Conservation (phyloP, 2,113 vertebrate species). For the Anthoscopus minutus region DNA sequence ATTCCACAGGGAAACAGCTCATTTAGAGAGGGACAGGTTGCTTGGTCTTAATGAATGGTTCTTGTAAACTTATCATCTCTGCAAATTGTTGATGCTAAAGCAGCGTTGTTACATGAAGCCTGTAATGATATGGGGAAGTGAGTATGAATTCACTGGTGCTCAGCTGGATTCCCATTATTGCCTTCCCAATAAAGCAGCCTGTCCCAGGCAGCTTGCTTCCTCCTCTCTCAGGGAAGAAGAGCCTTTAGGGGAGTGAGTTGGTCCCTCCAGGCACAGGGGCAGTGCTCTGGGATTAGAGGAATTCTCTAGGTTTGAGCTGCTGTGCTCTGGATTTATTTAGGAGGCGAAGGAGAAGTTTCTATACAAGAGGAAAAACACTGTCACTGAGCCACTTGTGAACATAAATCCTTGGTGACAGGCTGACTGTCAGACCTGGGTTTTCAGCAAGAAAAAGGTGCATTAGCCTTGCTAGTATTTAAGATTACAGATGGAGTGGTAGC, state of each 20-base stretch:
- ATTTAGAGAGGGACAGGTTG: background rate
- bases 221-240: background rate
- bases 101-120: background rate
- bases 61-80: slow-evolving; percentile 9
- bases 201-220: background rate
- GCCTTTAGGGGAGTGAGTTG: fast-evolving
- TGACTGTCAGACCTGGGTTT: background rate
- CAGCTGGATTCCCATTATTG: background rate
- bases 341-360: background rate
- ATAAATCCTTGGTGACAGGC: background rate
- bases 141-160: background rate
- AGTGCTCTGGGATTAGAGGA: background rate
- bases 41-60: slow-evolving; percentile 7
- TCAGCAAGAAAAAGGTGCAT: background rate
- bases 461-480: background rate
- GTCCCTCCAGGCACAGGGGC: too few relatives aligned
- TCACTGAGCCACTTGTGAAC: background rate
- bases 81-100: slow-evolving; percentile 5
- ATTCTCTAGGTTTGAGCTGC: background rate
- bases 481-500: background rate
- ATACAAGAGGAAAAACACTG: background rate
- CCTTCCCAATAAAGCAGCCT: background rate
- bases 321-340: background rate
- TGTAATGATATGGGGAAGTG: background rate
- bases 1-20: background rate